Evolutionary conservation across 2,797 vertebrate genomes (phyloP).

Genomic region (Malacoctenus gilli): DNA sequence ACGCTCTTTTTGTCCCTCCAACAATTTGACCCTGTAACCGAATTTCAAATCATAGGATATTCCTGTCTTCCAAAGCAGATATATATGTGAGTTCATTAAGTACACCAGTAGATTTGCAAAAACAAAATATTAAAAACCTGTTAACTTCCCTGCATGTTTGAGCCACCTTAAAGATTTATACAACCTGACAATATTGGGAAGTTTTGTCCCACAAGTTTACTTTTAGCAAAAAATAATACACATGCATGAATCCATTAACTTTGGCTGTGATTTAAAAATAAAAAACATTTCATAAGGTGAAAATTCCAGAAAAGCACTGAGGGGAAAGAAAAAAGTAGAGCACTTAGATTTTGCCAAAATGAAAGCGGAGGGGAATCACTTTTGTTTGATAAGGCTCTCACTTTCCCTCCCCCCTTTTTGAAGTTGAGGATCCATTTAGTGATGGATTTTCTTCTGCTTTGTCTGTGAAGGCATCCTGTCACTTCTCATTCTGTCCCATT

Average conservation of each 20-base stretch:
- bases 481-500: constrained; percentile 39
- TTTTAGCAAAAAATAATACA: too few species aligned
- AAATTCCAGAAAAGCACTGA: constrained; percentile 22
- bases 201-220: too few species aligned
- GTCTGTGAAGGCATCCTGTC: constrained; percentile 35
- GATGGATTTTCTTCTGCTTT: constrained; percentile 41
- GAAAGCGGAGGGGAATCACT: constrained; percentile 22
- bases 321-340: constrained; percentile 18
- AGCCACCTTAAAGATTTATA: too few species aligned
- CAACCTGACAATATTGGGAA: too few species aligned
- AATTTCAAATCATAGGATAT: too few species aligned
- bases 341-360: constrained; percentile 43
- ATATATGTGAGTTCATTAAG: too few species aligned
- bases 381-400: constrained; percentile 37
- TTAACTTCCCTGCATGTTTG: too few species aligned
- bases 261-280: constrained; percentile 30
- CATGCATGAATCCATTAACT: constrained; percentile 1
- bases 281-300: not conserved
- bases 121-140: too few species aligned
- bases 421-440: constrained; percentile 53
- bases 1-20: constrained; percentile 5
- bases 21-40: constrained; percentile 3
- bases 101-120: too few species aligned
- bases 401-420: constrained; percentile 31
- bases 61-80: not conserved